Evolutionary conservation across 2,113 vertebrate genomes (phyloP).

Genomic region (Triplophysa dalaica): DNA sequence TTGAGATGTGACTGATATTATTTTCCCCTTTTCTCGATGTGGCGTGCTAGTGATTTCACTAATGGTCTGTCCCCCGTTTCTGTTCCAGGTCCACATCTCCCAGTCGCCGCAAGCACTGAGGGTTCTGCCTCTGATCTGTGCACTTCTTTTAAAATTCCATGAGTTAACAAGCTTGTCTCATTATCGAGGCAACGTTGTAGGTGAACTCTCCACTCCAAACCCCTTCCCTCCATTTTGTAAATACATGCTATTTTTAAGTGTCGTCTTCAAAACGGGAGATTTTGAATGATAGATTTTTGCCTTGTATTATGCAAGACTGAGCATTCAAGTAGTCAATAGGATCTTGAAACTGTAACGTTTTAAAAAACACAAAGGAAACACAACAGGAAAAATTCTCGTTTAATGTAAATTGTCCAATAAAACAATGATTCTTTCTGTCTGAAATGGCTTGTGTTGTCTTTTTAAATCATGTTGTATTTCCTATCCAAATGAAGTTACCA

Average conservation of each 20-base stretch:
- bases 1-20: not conserved
- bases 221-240: slow-evolving; percentile 73
- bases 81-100: slow-evolving; percentile 90
- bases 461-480: not conserved
- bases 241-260: slow-evolving; percentile 92
- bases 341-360: slow-evolving; percentile 91
- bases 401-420: slow-evolving; percentile 92
- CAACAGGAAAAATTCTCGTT: slow-evolving; percentile 59
- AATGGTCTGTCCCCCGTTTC: slow-evolving; percentile 63
- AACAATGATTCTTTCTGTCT: slow-evolving; percentile 67
- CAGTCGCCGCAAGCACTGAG: slow-evolving; percentile 93
- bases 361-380: slow-evolving; percentile 68
- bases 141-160: slow-evolving; percentile 94
- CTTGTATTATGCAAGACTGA: slow-evolving; percentile 83
- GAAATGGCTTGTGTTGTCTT: slow-evolving; percentile 31
- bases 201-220: slow-evolving; percentile 83
- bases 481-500: no score
- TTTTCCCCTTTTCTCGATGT: slow-evolving; percentile 24
- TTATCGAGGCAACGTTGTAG: slow-evolving; percentile 99
- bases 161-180: slow-evolving; percentile 99
- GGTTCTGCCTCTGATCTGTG: slow-evolving; percentile 82
- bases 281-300: slow-evolving; percentile 81
- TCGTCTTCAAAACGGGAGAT: slow-evolving; percentile 83
- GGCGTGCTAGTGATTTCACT: slow-evolving; percentile 58
- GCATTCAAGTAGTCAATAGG: slow-evolving; percentile 80